These are phyloP conservation scores for Xenopus petersii DNA, from an alignment of 2,797 vertebrate genomes.

Conservation along the genomic window DNA sequence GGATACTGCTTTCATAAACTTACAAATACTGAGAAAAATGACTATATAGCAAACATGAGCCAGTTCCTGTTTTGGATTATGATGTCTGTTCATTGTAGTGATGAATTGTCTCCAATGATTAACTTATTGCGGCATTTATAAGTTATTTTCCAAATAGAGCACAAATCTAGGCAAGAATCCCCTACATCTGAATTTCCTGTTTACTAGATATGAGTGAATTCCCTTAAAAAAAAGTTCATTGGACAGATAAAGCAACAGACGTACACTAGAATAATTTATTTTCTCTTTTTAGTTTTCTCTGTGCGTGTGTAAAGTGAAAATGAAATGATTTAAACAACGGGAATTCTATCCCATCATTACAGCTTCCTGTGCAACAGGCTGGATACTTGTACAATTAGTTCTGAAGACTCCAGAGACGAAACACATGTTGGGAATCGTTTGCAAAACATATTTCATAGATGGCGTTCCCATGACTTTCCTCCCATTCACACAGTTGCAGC, in stretches of 20 bases:
- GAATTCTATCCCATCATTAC: conserved; percentile 45
- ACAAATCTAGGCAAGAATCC: neutral
- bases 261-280: neutral
- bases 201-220: neutral
- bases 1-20: no score
- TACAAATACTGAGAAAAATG: no score
- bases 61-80: neutral
- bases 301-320: conserved; percentile 33
- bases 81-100: neutral
- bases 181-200: neutral
- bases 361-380: conserved; percentile 40
- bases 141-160: neutral
- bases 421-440: conserved; percentile 42
- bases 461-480: conserved; percentile 37
- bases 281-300: neutral
- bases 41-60: no score
- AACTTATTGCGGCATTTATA: neutral
- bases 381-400: conserved; percentile 27
- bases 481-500: conserved; percentile 27
- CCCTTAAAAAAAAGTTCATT: neutral
- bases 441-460: conserved; percentile 30
- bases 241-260: neutral
- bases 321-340: conserved; percentile 45
- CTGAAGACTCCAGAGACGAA: conserved; percentile 37
- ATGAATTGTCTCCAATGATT: neutral